A percentile compares a stretch with the other conserved stretches of the same genome.
Conservation (phyloP, 1,140 invertebrate genomes). For the Adoxophyes honmai region DNA sequence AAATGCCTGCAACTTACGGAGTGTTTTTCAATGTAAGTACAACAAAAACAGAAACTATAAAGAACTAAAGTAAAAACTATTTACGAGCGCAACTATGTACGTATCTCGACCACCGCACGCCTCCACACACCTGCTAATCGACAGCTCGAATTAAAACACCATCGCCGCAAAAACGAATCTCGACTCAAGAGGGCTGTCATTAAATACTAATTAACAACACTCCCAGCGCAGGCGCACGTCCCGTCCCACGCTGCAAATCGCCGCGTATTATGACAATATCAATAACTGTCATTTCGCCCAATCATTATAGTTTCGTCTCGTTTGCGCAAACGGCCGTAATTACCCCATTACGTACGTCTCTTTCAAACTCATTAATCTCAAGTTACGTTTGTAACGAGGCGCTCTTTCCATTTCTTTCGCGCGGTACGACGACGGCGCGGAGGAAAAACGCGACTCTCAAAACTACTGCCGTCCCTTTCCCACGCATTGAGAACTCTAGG, state of each 20-base stretch:
- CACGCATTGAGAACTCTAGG: constrained; percentile 22
- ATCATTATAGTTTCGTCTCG: constrained; percentile 65
- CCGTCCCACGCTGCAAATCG: constrained; percentile 34
- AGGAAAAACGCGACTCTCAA: constrained; percentile 35
- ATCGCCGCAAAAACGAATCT: constrained; percentile 30
- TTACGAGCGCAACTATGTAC: no score
- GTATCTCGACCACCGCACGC: neutral
- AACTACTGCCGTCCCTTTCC: constrained; percentile 42
- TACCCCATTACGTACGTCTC: constrained; percentile 63
- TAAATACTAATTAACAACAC: constrained; percentile 61
- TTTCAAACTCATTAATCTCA: constrained; percentile 64
- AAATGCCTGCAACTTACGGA: no score
- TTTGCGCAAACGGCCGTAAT: constrained; percentile 64
- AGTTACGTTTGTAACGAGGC: constrained; percentile 33
- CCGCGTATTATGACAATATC: constrained; percentile 55
- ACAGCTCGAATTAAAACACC: constrained; percentile 28
- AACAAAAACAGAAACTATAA: no score
- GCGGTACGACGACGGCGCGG: constrained; percentile 32
- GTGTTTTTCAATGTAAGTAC: no score
- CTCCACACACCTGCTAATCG: constrained; percentile 10
- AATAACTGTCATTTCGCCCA: constrained; percentile 65
- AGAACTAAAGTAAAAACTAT: no score
- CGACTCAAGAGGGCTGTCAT: constrained; percentile 27
- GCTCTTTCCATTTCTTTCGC: constrained; percentile 62
- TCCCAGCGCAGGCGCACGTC: constrained; percentile 44